These are phyloP conservation scores for Poeciliopsis prolifica DNA, from an alignment of 2,113 vertebrate genomes.

Conservation along the genomic window DNA sequence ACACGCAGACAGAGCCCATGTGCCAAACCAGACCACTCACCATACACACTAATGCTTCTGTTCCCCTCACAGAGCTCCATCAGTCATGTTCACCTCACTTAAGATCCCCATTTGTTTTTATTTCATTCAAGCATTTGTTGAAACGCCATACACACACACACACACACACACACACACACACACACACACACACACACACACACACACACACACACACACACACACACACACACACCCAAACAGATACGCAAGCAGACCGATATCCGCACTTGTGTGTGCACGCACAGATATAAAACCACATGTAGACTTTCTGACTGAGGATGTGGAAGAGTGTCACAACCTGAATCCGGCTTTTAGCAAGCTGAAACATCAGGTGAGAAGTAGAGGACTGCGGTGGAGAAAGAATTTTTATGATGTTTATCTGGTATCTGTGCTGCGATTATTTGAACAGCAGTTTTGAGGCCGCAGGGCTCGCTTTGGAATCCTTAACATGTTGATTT, in stretches of 20 bases:
- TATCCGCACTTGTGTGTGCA: constrained; percentile 2
- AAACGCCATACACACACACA: constrained; percentile 6
- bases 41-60: constrained; percentile 65
- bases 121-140: constrained; percentile 29
- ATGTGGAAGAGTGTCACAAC: neutral
- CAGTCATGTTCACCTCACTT: constrained; percentile 60
- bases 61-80: constrained; percentile 60
- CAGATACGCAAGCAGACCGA: neutral
- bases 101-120: constrained; percentile 66
- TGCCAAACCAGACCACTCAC: constrained; percentile 58
- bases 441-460: constrained; percentile 76
- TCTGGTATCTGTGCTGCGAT: constrained; percentile 69
- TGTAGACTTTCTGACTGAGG: neutral
- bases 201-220: too few relatives aligned
- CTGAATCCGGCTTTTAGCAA: neutral
- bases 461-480: constrained; percentile 52
- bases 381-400: constrained; percentile 20
- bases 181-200: neutral
- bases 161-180: too few relatives aligned
- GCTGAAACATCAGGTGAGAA: constrained; percentile 29
- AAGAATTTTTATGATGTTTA: constrained; percentile 54
- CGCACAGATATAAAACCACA: neutral
- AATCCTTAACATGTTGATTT: constrained; percentile 73
- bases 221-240: too few relatives aligned
- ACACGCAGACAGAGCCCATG: constrained; percentile 16